Base-by-base conservation (phyloP, 2,113 vertebrate genomes). In the Eublepharis macularius region DNA sequence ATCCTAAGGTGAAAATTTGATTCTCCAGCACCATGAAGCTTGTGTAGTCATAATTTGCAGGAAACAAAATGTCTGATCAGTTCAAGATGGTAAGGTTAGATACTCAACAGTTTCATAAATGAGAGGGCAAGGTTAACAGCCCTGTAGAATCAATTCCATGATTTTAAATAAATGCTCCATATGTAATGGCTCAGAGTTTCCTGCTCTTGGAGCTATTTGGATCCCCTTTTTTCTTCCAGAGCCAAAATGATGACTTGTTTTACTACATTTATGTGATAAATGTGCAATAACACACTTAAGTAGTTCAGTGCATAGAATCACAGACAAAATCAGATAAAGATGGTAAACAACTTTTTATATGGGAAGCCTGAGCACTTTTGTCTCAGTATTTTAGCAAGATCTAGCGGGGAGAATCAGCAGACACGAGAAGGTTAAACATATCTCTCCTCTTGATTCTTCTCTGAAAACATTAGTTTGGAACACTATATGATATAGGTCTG, bases 81-180 rank as follows among this genome's bases (percentile, higher is more conserved):
- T 88, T 87, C 78, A 4, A 6, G 88, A 89, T 81, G 76, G 39
- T 82, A 85, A 86, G 34, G 7, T 85, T 94, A 90, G 86, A 89
- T 90, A 26, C n/a, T 87, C 76, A 90, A 88, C 8, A 26, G 6
- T 45, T 3, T 43, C 63, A 43, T 63, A 65, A 63, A 83, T 75
- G 19, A 45, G 41, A 83, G 4, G 39, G 45, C 70, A 74, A 45
- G 51, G 41, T 83, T n/a, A 63, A 74, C 54, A 75, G 3, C 5
- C 24, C 4, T 36, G 32, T 19, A 75, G 54, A 75, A 75, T 82
- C 70, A 83, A 26, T 75, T 63, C 51, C 29, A 63, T 45, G 19
- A 41, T 82, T 72, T 75, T 36, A 63, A 83, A 41, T 83, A 47
- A 65, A 63, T 78, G 12, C 68, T 32, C 36, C 66, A 29, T 88